Conservation (phyloP, 2,888 invertebrate genomes). For the Spilosoma lubricipeda region DNA sequence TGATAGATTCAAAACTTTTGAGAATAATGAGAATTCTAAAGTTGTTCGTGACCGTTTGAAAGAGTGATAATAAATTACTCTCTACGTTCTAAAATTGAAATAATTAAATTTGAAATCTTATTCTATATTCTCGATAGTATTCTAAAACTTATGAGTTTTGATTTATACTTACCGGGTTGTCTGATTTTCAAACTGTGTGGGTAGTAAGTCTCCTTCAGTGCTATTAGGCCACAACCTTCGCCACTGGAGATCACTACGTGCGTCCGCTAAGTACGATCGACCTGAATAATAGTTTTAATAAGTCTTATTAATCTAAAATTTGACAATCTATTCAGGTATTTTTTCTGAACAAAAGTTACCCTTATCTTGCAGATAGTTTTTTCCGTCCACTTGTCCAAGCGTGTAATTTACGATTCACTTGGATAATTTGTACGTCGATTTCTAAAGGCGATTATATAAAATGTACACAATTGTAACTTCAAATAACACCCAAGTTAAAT, state of each 20-base stretch:
- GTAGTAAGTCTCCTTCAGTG: slow-evolving; percentile 75
- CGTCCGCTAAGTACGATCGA: slow-evolving; percentile 89
- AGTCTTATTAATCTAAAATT: not conserved
- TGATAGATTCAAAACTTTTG: not conserved
- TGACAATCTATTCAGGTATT: no score
- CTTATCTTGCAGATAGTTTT: not conserved
- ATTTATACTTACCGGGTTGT: slow-evolving; percentile 70
- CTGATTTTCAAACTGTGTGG: slow-evolving; percentile 74
- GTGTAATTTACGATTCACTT: not conserved
- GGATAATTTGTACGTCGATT: no score
- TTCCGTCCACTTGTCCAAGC: not conserved
- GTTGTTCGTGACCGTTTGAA: not conserved
- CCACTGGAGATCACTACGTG: slow-evolving; percentile 91
- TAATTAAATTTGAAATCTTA: not conserved
- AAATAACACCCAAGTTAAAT: no score
- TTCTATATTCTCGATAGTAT: not conserved
- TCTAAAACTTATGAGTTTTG: not conserved
- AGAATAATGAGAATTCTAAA: not conserved
- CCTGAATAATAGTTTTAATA: slow-evolving; percentile 70
- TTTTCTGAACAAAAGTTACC: no score
- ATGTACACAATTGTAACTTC: not conserved
- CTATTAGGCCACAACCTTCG: slow-evolving; percentile 87
- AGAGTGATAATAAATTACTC: not conserved
- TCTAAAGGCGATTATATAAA: no score
- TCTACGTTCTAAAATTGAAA: no score